These are phyloP conservation scores for Neoniphon sammara DNA, from an alignment of 2,797 vertebrate species.

Conservation along the genomic window DNA sequence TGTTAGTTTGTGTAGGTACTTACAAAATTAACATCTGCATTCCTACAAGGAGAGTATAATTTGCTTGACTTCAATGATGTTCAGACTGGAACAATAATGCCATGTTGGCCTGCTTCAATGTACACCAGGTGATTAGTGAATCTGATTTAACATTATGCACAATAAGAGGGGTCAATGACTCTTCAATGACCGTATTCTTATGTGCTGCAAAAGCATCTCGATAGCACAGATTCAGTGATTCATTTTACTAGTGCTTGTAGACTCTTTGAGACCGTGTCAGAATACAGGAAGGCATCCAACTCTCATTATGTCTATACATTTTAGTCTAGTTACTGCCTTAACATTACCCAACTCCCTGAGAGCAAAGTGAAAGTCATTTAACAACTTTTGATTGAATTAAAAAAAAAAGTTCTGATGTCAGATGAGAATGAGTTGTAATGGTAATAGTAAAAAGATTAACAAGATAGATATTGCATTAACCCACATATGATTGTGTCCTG, in stretches of 20 bases:
- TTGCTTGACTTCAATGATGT: too few relatives aligned
- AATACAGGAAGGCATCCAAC: background rate
- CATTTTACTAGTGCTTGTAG: too few relatives aligned
- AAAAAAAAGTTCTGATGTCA: slow-evolving; percentile 55
- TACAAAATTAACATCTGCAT: too few relatives aligned
- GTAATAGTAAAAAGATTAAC: slow-evolving; percentile 71
- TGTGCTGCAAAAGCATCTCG: background rate
- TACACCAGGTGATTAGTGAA: too few relatives aligned
- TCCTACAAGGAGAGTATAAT: too few relatives aligned
- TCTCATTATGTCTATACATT: background rate
- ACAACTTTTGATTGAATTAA: slow-evolving; percentile 62
- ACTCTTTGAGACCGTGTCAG: background rate
- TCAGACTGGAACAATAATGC: too few relatives aligned
- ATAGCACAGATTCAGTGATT: background rate
- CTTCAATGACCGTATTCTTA: background rate
- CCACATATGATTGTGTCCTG: slow-evolving; percentile 78
- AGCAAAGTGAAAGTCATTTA: slow-evolving; percentile 58
- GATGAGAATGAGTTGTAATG: slow-evolving; percentile 67
- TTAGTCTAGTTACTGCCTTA: background rate
- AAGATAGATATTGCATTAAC: slow-evolving; percentile 79
- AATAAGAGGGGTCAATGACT: background rate
- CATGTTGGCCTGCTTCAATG: too few relatives aligned
- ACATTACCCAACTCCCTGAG: slow-evolving; percentile 15
- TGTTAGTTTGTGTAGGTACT: too few relatives aligned
- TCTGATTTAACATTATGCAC: too few relatives aligned